Conservation (phyloP, 2,797 vertebrate species). For the Leucoraja ocellata region DNA sequence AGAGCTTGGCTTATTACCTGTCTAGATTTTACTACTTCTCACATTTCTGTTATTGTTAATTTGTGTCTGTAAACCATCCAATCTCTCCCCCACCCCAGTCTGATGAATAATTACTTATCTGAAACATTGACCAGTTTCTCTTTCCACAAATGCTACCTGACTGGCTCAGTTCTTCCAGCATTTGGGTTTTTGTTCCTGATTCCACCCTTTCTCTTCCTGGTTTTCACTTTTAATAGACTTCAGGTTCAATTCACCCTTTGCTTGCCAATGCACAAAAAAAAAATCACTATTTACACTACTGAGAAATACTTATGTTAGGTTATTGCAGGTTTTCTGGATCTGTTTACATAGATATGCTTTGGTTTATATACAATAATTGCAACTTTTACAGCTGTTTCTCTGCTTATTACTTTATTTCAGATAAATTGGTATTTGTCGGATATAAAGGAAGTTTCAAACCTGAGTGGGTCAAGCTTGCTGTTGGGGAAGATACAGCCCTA, state of each 20-base stretch:
- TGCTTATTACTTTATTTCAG: slow-evolving; percentile 54
- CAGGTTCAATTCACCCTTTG: not conserved
- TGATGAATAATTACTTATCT: too few species aligned
- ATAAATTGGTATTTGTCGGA: slow-evolving; percentile 80
- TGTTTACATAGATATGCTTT: too few species aligned
- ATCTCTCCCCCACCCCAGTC: too few species aligned
- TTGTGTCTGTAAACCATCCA: too few species aligned
- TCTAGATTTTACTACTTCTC: not conserved
- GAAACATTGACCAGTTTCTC: too few species aligned
- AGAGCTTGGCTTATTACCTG: not conserved
- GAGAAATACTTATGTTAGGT: not conserved
- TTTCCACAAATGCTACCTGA: too few species aligned
- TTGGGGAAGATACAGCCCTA: slow-evolving; percentile 66
- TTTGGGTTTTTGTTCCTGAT: too few species aligned
- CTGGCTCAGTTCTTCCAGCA: too few species aligned
- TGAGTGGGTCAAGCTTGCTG: slow-evolving; percentile 74
- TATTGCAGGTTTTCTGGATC: rapidly evolving
- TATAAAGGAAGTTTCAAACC: slow-evolving; percentile 82
- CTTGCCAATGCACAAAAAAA: not conserved
- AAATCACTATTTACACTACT: not conserved
- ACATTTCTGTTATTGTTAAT: too few species aligned
- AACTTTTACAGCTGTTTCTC: not conserved
- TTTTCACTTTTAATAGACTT: too few species aligned
- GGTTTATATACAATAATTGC: not conserved
- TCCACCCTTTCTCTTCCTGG: too few species aligned